These are phyloP conservation scores for Drosophila melanosoma DNA, from an alignment of 2,888 invertebrate genomes.

Conservation along the genomic window DNA sequence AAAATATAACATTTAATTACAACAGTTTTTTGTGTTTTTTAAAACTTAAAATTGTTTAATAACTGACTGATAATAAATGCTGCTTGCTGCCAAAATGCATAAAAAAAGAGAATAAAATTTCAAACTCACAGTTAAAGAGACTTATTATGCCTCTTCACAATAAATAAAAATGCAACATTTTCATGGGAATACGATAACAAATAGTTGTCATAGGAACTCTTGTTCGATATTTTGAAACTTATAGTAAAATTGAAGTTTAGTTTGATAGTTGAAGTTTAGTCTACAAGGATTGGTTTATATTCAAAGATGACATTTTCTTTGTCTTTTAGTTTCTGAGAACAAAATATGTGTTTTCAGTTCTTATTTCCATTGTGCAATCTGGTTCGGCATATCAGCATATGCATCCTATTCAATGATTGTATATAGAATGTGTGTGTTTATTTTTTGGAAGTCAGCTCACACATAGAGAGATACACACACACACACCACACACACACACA, in stretches of 20 bases:
- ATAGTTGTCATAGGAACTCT: not conserved
- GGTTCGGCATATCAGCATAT: slow-evolving; percentile 13
- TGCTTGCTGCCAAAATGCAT: not conserved
- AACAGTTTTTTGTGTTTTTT: not conserved
- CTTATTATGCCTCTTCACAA: too few relatives aligned
- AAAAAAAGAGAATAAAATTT: too few relatives aligned
- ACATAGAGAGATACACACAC: not conserved
- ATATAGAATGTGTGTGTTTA: slow-evolving; percentile 17
- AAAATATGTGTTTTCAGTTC: not conserved
- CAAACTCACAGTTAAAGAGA: too few relatives aligned
- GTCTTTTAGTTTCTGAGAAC: not conserved
- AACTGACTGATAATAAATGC: not conserved
- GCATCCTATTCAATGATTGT: slow-evolving; percentile 17
- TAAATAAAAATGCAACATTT: not conserved
- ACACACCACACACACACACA: slow-evolving; percentile 1
- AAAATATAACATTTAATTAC: not conserved
- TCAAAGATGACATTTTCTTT: not conserved
- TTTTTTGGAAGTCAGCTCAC: slow-evolving; percentile 49
- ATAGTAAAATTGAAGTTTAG: not conserved
- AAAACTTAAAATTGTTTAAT: not conserved
- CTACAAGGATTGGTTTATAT: not conserved
- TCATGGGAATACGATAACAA: not conserved
- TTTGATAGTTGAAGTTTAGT: not conserved
- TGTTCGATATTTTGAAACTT: not conserved
- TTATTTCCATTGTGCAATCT: slow-evolving; percentile 1